Evolutionary conservation across 2,113 vertebrate species (phyloP), one percentile per base, ranked within the genome.

Genomic region (Zosterops pallidus): DNA sequence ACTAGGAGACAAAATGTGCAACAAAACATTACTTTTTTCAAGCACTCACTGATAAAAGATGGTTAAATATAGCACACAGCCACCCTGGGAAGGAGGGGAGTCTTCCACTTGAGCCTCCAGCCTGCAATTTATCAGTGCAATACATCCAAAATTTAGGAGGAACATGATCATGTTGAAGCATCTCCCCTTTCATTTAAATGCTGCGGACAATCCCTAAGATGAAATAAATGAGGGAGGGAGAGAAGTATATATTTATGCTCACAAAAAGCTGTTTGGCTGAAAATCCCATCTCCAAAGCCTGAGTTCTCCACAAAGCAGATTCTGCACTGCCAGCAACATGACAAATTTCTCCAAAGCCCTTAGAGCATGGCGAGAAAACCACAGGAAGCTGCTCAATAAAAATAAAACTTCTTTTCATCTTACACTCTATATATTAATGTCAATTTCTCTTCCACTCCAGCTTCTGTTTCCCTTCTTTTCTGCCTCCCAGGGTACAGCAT

Each of bases 131-230:
- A 76, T 50, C 78, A 42, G 11, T 1, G 19, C 11, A 46, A 74
- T 3, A n/a, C 29, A 55, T 20, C 31, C 62, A n/a, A 84, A 89
- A 86, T 16, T 20, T 1, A 75, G 60, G 56, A 84, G 49, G 69
- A 89, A 60, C 57, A 42, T 0, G 11, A 77, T 29, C 39, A 50
- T 0, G 1, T 8, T 70, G 67, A 63, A 76, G 75, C 82, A 59
- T 11, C 63, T 72, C 20, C 20, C 25, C 65, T 80, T 63, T 31
- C 17, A 37, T 23, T 79, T n/a, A 37, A 83, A 72, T 0, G 3
- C 9, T 4, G 1, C 0, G 1, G 63, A 39, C 20, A 39, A 59
- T 5, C 33, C 6, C 41, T 1, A 15, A 35, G 26, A 77, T 7
- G 12, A 79, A 69, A 79, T 33, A 57, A 41, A 89, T 46, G 24